A percentile compares a stretch with the other conserved stretches of the same genome.
phyloP scores from a whole-genome alignment of 2,888 invertebrate species.

The Timandra comae region DNA sequence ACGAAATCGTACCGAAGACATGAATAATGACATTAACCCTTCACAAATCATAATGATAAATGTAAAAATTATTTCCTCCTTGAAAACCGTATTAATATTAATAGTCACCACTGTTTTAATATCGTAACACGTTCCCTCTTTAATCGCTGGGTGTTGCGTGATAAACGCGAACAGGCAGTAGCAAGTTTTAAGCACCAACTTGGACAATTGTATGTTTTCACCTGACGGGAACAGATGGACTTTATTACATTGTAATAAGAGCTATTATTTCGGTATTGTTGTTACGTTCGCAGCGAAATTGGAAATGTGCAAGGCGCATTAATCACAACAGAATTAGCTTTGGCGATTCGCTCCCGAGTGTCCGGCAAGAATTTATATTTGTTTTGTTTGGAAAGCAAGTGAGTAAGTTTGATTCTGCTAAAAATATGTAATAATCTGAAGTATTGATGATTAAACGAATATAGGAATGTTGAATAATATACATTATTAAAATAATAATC shows the following conservation, averaged over 20 bases:
- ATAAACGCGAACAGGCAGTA: constrained; percentile 69
- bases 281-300: constrained; percentile 22
- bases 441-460: no score
- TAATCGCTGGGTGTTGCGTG: constrained; percentile 70
- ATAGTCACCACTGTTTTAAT: constrained; percentile 54
- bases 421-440: no score
- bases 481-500: no score
- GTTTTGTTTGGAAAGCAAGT: constrained; percentile 22
- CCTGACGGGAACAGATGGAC: constrained; percentile 7
- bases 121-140: constrained; percentile 59
- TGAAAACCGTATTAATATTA: constrained; percentile 39
- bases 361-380: constrained; percentile 63
- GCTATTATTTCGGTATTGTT: constrained; percentile 19
- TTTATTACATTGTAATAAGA: constrained; percentile 28
- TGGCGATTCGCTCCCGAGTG: constrained; percentile 72
- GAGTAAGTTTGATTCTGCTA: constrained; percentile 30
- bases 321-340: constrained; percentile 76
- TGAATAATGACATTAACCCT: no score
- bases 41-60: constrained; percentile 27
- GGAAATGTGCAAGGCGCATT: constrained; percentile 71
- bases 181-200: constrained; percentile 53
- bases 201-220: constrained; percentile 23
- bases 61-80: constrained; percentile 32
- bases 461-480: no score
- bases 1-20: no score